phyloP scores from a whole-genome alignment of 1,140 invertebrate species.

The fruit fly (Drosophila melanogaster) region Release_6_plus_ISO1_MT NT_037436.4:3109001-3109500 shows the following conservation, averaged over 20 bases:
- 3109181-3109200: slow-evolving; percentile 31
- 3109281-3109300: slow-evolving; percentile 50
- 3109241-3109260: neutral
- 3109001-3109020: slow-evolving; percentile 78
- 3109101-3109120: slow-evolving; percentile 81
- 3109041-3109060: slow-evolving; percentile 75
- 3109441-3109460: neutral
- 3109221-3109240: neutral
- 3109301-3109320: slow-evolving; percentile 31
- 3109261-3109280: slow-evolving; percentile 20
- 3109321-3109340: slow-evolving; percentile 32
- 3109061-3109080: slow-evolving; percentile 79
- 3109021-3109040: slow-evolving; percentile 49
- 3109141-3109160: slow-evolving; percentile 33
- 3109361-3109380: neutral
- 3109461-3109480: neutral
- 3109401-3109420: neutral
- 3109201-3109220: neutral
- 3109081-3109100: slow-evolving; percentile 60
- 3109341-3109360: slow-evolving; percentile 19
- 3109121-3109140: slow-evolving; percentile 77
- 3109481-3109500: slow-evolving; percentile 2
- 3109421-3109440: neutral
- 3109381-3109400: neutral
- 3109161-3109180: slow-evolving; percentile 73